Evolutionary conservation across 2,797 vertebrate genomes (phyloP), one percentile per base, ranked within the genome.

Genomic region (Pteronotus mesoamericanus): DNA sequence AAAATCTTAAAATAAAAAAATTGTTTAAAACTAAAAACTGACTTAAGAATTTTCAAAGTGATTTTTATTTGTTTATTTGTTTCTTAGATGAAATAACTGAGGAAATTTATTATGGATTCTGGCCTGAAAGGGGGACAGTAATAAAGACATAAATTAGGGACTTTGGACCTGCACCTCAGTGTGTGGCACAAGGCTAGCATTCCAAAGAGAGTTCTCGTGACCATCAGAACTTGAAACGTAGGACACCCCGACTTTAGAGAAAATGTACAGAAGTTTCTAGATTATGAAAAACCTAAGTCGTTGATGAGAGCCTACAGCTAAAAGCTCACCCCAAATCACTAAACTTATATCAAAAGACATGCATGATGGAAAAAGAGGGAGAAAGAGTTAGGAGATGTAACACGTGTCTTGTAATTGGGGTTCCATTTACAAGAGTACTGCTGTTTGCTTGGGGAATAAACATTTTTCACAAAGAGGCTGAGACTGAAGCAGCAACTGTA

Each of bases 241-340:
- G 89, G 9, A 75, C 74, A 85, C 37, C 42, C 86, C 1, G 3
- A 93, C 7, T 69, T 96, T 44, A 53, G n/a, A 90, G 87, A 26
- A 89, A 46, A 69, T 72, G 37, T 32, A 21, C 21, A 88, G 61
- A 85, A 39, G 57, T 61, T 72, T 96, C 95, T 71, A 97, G 24
- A 57, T 91, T 77, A 22, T 0, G 0, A 85, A 46, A 19, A 95
- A 72, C 79, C 53, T 39, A 15, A 59, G 80, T 90, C 94, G 97
- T 97, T 98, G 55, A 95, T 95, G 96, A 95, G 71, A 64, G 51
- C 96, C 80, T 95, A 83, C 9, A 48, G 55, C 91, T 93, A 48
- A 97, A 97, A 93, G 14, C 37, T 94, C 51, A 82, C 39, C 77
- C 94, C 55, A 96, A 96, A 97, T 98, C 51, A 95, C 88, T 66